Evolutionary conservation across 2,888 invertebrate species (phyloP).

Genomic region (Limnephilus lunatus): DNA sequence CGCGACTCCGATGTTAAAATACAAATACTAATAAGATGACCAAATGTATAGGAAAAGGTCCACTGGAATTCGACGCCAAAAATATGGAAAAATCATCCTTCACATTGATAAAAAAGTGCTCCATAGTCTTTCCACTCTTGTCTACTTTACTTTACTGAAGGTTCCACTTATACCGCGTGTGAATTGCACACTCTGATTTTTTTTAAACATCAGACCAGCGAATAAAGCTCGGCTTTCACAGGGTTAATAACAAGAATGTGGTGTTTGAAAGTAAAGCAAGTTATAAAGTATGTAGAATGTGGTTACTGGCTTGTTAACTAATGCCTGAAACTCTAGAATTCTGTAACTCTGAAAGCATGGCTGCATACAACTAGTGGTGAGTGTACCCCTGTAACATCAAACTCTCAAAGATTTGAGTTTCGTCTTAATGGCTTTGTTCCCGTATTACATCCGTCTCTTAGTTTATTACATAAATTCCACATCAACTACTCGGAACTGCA

Average conservation of each 20-base stretch:
- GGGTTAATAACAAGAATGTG: neutral
- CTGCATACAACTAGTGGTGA: neutral
- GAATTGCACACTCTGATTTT: no score
- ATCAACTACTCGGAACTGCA: neutral
- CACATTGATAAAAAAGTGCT: no score
- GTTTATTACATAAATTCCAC: neutral
- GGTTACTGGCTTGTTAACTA: neutral
- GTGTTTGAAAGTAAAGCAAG: neutral
- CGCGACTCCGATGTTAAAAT: no score
- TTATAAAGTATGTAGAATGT: neutral
- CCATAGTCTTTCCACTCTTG: no score
- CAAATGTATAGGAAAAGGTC: no score
- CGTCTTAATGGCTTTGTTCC: neutral
- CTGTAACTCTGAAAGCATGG: neutral
- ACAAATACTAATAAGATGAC: no score
- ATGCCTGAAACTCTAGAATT: neutral
- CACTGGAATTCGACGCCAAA: no score
- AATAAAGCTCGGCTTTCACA: neutral
- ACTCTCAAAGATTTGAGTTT: neutral
- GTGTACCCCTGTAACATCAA: neutral
- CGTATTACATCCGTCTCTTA: neutral
- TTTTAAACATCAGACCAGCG: no score
- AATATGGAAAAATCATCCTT: no score
- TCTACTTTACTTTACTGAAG: no score
- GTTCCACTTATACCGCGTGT: no score